Base-by-base conservation (phyloP, 2,797 vertebrate species). In the Notolepis coatsorum region DNA sequence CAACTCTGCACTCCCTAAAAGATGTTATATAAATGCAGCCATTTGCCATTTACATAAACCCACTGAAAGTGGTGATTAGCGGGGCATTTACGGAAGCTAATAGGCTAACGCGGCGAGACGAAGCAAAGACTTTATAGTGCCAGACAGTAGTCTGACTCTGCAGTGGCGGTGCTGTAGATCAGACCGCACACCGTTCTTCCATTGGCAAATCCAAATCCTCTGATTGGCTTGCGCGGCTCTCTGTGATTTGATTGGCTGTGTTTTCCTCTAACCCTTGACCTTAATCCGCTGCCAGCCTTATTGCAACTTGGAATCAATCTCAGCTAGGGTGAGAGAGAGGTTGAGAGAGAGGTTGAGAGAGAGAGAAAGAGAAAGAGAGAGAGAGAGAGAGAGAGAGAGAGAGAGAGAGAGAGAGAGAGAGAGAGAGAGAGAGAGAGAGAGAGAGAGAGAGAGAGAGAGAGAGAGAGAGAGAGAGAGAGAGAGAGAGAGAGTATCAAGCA, bases 401-500 rank as follows among this genome's bases (percentile, higher is more conserved):
- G 43, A 9, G 21, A 8, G 43, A 9, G 21, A n/a, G 20, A 3
- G 28, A 5, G 41, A 5, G 41, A 42, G 3, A 20, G 7, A 35
- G 7, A 18, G 21, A 12, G 21, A 25, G 42, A 15, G 37, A n/a
- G 23, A 35, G 30, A 17, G 18, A 35, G 13, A 48, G 45, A 57
- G 72, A 79, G 72, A 8, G 21, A 82, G 77, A 9, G 21, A 8
- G 43, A 9, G 21, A n/a, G 20, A 3, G 28, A 5, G 41, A 5
- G 41, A 42, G 3, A 20, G 7, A 35, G 7, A 18, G 21, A 12
- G 21, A 25, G 42, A 15, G 23, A 35, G 30, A 17, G 18, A 35
- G 13, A 48, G 45, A 57, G 72, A 79, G 72, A 8, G 21, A 82
- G 77, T 58, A 63, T 46, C 12, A 50, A 37, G 55, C 42, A 5